These are phyloP conservation scores for Myathropa florea DNA, from an alignment of 2,888 invertebrate genomes.

Conservation along the genomic window DNA sequence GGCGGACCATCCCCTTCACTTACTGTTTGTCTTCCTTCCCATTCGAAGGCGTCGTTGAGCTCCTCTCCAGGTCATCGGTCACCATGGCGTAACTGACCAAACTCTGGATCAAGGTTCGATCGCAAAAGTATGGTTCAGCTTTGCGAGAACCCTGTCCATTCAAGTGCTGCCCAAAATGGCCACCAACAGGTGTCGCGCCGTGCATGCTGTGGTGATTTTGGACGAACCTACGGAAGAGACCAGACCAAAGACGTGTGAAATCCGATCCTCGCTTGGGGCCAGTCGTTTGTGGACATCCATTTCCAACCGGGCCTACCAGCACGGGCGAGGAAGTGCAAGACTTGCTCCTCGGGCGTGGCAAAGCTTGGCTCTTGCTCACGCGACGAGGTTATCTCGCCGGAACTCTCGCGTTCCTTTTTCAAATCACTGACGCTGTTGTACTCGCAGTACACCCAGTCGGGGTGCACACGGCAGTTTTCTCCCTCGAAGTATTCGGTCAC, in stretches of 20 bases:
- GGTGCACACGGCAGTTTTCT: conserved; percentile 92
- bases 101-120: conserved; percentile 94
- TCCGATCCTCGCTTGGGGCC: not conserved
- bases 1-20: conserved; percentile 80
- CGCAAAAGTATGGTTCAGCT: conserved; percentile 86
- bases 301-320: conserved; percentile 93
- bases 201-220: conserved; percentile 79
- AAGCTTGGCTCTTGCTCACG: conserved; percentile 83
- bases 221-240: conserved; percentile 77
- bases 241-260: not conserved
- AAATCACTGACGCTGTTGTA: conserved; percentile 92
- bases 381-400: conserved; percentile 79
- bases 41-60: conserved; percentile 81
- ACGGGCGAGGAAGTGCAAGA: conserved; percentile 90
- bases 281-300: conserved; percentile 86
- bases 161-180: conserved; percentile 79
- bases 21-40: conserved; percentile 89
- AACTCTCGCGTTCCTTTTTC: conserved; percentile 81
- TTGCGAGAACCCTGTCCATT: conserved; percentile 80
- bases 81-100: conserved; percentile 94
- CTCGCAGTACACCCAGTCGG: conserved; percentile 95
- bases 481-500: conserved; percentile 94
- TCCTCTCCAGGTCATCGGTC: conserved; percentile 90
- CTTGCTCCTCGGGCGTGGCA: conserved; percentile 90
- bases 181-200: conserved; percentile 75